These are phyloP conservation scores for Aptenodytes forsteri DNA, from an alignment of 2,113 vertebrate species.

Conservation along the genomic window DNA sequence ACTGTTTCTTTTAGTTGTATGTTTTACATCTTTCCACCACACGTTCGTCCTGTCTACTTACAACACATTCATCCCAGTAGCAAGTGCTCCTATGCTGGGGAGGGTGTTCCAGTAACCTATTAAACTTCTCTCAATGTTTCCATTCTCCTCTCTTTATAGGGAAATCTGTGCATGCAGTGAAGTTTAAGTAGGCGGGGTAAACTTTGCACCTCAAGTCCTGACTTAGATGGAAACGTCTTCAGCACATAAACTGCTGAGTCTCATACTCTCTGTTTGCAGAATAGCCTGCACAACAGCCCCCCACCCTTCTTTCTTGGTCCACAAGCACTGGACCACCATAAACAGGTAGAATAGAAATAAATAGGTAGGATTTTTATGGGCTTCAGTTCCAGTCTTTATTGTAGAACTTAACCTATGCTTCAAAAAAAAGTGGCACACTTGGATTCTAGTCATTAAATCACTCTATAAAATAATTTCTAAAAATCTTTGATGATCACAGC, in stretches of 20 bases:
- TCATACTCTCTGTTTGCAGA: not conserved
- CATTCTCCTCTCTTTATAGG: not conserved
- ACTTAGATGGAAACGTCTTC: not conserved
- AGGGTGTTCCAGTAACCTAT: not conserved
- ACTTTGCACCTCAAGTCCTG: not conserved
- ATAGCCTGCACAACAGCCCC: not conserved
- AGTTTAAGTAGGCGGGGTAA: not conserved
- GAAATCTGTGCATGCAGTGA: not conserved
- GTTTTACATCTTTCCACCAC: not conserved
- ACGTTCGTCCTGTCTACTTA: accelerated
- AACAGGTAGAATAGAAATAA: not conserved
- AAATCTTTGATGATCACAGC: not conserved
- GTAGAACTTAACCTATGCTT: not conserved
- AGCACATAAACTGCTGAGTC: not conserved
- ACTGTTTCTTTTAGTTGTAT: not conserved
- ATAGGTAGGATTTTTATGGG: not conserved
- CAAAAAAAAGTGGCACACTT: not conserved
- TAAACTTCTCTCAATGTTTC: not conserved
- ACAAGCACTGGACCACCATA: not conserved
- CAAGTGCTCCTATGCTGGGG: not conserved
- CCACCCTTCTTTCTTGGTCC: not conserved
- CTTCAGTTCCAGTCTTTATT: not conserved
- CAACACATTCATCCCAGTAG: not conserved
- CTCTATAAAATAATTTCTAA: not conserved
- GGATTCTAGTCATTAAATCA: not conserved